Conservation (phyloP, 2,888 invertebrate genomes). For the Malachius bipustulatus region DNA sequence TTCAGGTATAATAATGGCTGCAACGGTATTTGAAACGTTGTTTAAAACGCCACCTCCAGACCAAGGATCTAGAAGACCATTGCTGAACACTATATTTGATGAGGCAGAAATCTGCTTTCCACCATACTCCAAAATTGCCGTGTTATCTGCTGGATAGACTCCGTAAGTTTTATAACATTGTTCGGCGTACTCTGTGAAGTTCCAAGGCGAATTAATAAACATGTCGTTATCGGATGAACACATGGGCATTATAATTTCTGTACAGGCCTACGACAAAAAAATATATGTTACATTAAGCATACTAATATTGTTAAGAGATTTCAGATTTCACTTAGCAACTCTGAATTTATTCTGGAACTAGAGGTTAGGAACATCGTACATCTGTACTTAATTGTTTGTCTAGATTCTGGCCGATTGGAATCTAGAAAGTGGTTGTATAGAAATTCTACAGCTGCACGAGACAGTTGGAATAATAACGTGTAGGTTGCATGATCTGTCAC, state of each 20-base stretch:
- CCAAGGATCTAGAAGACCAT: conserved; percentile 82
- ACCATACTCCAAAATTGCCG: conserved; percentile 68
- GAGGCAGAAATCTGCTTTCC: conserved; percentile 57
- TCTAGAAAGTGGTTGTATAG: no score
- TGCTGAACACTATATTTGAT: conserved; percentile 68
- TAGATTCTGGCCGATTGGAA: no score
- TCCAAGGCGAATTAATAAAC: conserved; percentile 69
- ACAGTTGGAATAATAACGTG: no score
- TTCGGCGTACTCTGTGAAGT: conserved; percentile 51
- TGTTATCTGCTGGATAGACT: conserved; percentile 50
- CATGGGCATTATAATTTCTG: conserved; percentile 95
- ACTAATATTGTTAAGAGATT: no score
- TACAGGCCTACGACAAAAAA: conserved; percentile 62
- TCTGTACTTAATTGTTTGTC: no score
- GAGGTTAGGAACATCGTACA: no score
- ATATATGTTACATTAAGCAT: no score
- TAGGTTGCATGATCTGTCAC: no score
- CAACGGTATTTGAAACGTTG: conserved; percentile 51
- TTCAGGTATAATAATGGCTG: conserved; percentile 64
- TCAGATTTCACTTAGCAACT: no score
- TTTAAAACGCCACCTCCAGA: conserved; percentile 69
- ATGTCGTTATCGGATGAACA: conserved; percentile 65
- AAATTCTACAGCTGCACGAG: no score
- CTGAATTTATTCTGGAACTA: no score
- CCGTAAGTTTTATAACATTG: conserved; percentile 59